Evolutionary conservation across 2,797 vertebrate genomes (phyloP).

Genomic region (Phoebastria nigripes): DNA sequence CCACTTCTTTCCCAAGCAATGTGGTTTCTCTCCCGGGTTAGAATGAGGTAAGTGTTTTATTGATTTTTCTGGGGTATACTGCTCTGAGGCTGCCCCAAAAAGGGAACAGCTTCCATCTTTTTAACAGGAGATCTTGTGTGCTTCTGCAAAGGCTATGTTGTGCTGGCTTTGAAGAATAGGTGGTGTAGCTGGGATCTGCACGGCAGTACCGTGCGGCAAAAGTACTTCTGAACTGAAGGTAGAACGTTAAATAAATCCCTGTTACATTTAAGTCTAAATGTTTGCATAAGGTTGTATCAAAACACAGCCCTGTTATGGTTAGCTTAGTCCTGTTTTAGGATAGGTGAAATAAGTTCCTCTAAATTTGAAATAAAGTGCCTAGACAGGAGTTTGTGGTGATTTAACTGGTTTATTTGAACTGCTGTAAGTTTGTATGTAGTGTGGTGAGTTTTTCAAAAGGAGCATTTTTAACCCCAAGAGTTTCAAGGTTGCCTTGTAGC

Average conservation of each 20-base stretch:
- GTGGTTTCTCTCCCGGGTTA: rapidly evolving
- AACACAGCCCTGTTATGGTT: neutral
- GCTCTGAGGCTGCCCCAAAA: rapidly evolving
- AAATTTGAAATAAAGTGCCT: neutral
- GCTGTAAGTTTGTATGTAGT: neutral
- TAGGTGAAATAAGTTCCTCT: neutral
- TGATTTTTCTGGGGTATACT: rapidly evolving
- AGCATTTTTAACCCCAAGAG: rapidly evolving
- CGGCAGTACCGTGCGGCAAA: rapidly evolving
- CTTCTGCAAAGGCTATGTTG: rapidly evolving
- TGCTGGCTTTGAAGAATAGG: neutral
- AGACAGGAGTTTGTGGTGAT: neutral
- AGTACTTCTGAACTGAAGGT: neutral
- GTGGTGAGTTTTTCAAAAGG: neutral
- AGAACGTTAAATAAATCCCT: neutral
- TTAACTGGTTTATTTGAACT: neutral
- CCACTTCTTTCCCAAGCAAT: rapidly evolving
- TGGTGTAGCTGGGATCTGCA: rapidly evolving
- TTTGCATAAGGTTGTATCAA: neutral
- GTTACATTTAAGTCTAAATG: neutral
- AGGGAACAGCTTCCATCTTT: rapidly evolving
- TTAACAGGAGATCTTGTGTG: rapidly evolving
- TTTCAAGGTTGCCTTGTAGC: neutral
- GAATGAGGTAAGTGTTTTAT: neutral
- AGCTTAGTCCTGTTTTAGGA: neutral